Percentiles rank a stretch among this genome's conserved stretches.
phyloP scores from a whole-genome alignment of 2,888 invertebrate species.

The Harpagoxenus sublaevis region DNA sequence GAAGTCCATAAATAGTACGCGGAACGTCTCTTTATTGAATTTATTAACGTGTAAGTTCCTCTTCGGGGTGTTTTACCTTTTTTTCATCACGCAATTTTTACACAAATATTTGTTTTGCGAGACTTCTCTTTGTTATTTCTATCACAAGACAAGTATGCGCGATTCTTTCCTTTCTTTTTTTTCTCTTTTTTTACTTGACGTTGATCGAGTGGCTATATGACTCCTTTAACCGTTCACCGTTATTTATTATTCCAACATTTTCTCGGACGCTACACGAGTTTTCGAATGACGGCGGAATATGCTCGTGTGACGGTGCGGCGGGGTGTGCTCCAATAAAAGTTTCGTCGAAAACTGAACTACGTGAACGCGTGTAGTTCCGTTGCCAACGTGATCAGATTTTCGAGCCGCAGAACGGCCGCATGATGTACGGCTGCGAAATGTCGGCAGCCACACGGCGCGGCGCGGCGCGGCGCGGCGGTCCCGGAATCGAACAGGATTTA shows the following conservation, averaged over 20 bases:
- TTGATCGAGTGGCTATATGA: slow-evolving; percentile 32
- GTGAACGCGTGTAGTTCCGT: slow-evolving; percentile 1
- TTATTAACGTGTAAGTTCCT: neutral
- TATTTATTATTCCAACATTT: slow-evolving; percentile 36
- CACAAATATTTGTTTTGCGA: neutral
- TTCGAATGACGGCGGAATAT: slow-evolving; percentile 15
- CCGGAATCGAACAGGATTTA: slow-evolving; percentile 24
- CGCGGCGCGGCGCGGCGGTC: neutral
- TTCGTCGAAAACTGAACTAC: slow-evolving; percentile 21
- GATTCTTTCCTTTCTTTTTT: neutral
- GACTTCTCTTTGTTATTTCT: neutral
- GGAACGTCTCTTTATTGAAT: slow-evolving; percentile 29
- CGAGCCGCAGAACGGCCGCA: slow-evolving; percentile 10
- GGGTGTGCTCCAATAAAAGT: slow-evolving; percentile 25
- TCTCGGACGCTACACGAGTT: slow-evolving; percentile 30
- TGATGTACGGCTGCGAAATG: slow-evolving; percentile 17
- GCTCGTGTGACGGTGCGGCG: neutral
- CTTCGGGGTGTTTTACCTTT: neutral
- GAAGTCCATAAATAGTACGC: slow-evolving; percentile 29
- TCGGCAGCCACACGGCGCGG: neutral
- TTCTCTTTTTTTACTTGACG: neutral
- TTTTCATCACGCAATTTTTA: slow-evolving; percentile 36
- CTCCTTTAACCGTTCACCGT: slow-evolving; percentile 9
- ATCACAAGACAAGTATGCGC: neutral
- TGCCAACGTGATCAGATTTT: slow-evolving; percentile 48